phyloP scores from a whole-genome alignment of 1,140 invertebrate genomes.

The Anastrepha obliqua region DNA sequence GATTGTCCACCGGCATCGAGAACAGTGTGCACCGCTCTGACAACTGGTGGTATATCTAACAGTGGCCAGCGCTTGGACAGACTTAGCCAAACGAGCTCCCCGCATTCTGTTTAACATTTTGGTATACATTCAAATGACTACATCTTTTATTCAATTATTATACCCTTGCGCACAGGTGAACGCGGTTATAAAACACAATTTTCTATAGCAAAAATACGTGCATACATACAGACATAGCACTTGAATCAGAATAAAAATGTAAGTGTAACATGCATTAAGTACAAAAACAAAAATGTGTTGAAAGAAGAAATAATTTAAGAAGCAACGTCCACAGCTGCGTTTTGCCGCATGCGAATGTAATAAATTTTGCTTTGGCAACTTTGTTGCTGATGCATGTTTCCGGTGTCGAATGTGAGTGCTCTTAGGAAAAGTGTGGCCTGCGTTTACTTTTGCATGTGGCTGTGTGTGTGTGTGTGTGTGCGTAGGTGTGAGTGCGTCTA shows the following conservation, averaged over 20 bases:
- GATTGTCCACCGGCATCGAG: too few species aligned
- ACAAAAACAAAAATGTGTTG: neutral
- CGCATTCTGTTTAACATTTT: too few species aligned
- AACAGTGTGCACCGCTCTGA: too few species aligned
- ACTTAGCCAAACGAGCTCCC: too few species aligned
- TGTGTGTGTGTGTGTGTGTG: neutral
- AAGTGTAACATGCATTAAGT: neutral
- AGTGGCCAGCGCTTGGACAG: too few species aligned
- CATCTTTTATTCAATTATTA: too few species aligned
- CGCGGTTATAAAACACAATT: neutral
- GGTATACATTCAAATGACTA: too few species aligned
- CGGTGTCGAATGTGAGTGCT: constrained; percentile 10
- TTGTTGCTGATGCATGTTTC: constrained; percentile 43
- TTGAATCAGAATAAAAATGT: neutral
- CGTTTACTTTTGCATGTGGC: too few species aligned
- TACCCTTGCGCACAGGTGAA: too few species aligned
- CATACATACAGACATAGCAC: neutral
- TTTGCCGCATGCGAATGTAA: neutral
- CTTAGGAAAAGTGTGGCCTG: neutral
- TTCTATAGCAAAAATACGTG: neutral
- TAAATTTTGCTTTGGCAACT: constrained; percentile 42
- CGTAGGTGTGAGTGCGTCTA: too few species aligned
- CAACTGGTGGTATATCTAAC: too few species aligned
- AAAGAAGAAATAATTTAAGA: neutral
- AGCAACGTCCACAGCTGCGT: neutral